Base-by-base conservation (phyloP, 2,113 vertebrate species). In the Octodon degus region DNA sequence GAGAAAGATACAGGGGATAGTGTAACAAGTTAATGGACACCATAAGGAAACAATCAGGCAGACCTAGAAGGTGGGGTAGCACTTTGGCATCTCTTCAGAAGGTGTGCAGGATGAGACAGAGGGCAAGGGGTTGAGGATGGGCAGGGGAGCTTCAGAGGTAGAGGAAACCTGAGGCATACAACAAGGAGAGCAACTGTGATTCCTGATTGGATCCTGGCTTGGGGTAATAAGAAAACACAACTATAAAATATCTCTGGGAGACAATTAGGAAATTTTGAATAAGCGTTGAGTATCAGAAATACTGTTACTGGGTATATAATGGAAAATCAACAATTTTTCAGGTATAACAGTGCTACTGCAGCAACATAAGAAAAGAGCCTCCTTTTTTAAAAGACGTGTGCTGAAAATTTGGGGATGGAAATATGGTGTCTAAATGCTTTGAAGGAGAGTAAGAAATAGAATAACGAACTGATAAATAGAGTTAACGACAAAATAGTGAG, bases 271-370 rank as follows among this genome's bases (percentile, higher is more conserved):
- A 92, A 74, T n/a, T 80, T 0, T 68, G 3, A 86, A 19, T 68
- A 82, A 77, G 34, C 43, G 43, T 5, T 14, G 62, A 25, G 70
- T 63, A 70, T 88, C 67, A 58, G 19, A 76, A 86, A 40, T 82
- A 90, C 4, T 92, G 50, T 86, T 89, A 43, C 58, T 5, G 30
- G n/a, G 65, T 22, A 70, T 27, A 81, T 63, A 58, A 77, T 4
- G 76, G 76, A 14, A 24, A 94, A 63, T 88, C 47, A 82, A 62
- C 85, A n/a, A 47, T 34, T 40, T 70, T 63, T 85, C 50, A 96
- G 40, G 30, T 87, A 11, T 74, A n/a, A 92, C n/a, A 63, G 92
- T 20, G 67, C 5, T 60, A 90, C 20, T 89, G 7, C 1, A 55
- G 4, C 12, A 27, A 22, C 8, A 8, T 86, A 93, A 58, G 43